Evolutionary conservation across 2,113 vertebrate species (phyloP).

Genomic region (Anser cygnoides): DNA sequence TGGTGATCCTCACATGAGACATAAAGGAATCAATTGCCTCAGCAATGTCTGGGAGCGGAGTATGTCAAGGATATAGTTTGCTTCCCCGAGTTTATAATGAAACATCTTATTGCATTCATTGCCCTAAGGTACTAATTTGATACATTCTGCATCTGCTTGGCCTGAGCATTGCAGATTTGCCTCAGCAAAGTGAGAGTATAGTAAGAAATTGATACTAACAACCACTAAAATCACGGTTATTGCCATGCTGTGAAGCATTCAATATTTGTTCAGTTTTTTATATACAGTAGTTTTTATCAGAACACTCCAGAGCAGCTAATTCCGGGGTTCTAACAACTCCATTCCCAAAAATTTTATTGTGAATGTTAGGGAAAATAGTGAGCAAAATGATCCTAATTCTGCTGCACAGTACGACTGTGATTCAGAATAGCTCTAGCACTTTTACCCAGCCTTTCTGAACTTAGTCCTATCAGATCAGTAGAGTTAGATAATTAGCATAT

Average conservation of each 20-base stretch:
- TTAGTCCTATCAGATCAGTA: neutral
- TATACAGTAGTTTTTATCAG: neutral
- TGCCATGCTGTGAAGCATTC: neutral
- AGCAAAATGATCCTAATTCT: neutral
- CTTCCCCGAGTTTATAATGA: constrained; percentile 5
- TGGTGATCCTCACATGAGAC: constrained; percentile 36
- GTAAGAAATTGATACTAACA: neutral
- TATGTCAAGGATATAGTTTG: neutral
- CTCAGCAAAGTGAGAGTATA: neutral
- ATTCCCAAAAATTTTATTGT: neutral
- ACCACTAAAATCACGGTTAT: neutral
- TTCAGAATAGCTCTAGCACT: neutral
- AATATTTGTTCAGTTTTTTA: neutral
- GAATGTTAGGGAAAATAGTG: neutral
- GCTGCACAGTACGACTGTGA: neutral
- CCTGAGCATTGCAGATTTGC: neutral
- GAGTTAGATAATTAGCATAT: neutral
- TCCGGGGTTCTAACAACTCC: neutral
- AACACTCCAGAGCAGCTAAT: neutral
- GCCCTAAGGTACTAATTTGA: constrained; percentile 3
- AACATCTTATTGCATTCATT: neutral
- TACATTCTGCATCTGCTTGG: neutral
- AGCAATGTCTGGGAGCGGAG: constrained; percentile 12
- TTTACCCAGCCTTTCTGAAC: neutral
- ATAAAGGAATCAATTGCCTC: constrained; percentile 16